A percentile compares a stretch with the other conserved stretches of the same genome.
These are phyloP conservation scores for Phrynosoma blainvillii DNA, from an alignment of 2,113 vertebrate species.

Conservation along the genomic window DNA sequence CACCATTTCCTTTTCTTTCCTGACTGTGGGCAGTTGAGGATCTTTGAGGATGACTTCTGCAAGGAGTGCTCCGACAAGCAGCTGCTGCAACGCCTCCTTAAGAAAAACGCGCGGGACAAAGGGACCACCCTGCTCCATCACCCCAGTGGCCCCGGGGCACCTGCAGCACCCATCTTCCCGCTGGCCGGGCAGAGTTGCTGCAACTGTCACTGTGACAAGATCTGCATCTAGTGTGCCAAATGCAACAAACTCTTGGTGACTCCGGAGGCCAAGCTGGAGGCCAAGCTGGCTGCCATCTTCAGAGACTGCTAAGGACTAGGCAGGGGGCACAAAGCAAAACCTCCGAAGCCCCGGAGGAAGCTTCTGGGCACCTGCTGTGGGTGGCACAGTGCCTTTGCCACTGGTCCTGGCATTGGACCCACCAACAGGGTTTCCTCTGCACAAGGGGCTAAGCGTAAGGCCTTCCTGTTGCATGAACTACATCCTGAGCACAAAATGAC, in stretches of 20 bases:
- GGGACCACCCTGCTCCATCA: conserved; percentile 76
- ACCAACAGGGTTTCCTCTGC: no score
- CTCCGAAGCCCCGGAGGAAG: neutral
- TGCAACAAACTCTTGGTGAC: neutral
- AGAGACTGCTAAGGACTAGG: conserved; percentile 24
- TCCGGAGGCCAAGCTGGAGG: neutral
- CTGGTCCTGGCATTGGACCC: no score
- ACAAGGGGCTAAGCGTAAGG: no score
- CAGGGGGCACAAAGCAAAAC: neutral
- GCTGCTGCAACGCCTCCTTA: conserved; percentile 78
- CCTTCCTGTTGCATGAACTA: no score
- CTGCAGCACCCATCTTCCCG: neutral
- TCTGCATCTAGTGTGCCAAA: conserved; percentile 24
- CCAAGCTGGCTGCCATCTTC: neutral
- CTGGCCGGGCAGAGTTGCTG: conserved; percentile 27
- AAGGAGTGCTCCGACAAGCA: conserved; percentile 81
- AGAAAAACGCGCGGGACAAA: conserved; percentile 70
- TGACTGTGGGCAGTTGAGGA: conserved; percentile 73
- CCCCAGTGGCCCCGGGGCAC: conserved; percentile 75
- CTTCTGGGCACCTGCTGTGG: no score
- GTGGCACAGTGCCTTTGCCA: no score
- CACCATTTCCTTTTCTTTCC: neutral
- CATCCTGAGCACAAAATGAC: no score
- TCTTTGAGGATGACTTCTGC: conserved; percentile 82
- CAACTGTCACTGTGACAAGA: conserved; percentile 23